A percentile compares a stretch with the other conserved stretches of the same genome.
Evolutionary conservation across 53 echinoderm and acorn worm species (phyloP).

Genomic region (Apostichopus leukothele): DNA sequence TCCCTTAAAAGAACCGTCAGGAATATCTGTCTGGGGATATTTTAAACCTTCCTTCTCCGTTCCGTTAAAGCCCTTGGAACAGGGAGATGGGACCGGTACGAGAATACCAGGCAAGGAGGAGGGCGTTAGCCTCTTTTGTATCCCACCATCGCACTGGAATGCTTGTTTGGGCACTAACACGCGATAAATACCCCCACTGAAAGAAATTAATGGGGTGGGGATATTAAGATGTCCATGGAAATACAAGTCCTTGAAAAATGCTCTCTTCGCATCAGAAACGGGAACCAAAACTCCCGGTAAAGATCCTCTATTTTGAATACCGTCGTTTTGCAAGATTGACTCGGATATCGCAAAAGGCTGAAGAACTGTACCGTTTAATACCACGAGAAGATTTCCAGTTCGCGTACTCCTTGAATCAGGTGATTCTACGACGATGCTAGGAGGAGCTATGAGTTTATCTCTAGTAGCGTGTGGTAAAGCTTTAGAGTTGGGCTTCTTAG

Average conservation of each 20-base stretch:
- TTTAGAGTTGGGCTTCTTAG: too few relatives aligned
- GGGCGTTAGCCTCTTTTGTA: neutral
- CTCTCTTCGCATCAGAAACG: neutral
- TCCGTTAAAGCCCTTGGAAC: too few relatives aligned
- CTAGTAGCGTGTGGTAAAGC: too few relatives aligned
- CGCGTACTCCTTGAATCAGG: neutral
- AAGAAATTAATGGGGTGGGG: neutral
- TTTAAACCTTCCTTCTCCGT: too few relatives aligned
- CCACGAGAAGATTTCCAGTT: neutral
- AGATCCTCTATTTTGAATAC: neutral
- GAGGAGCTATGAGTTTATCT: neutral
- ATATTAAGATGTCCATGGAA: constrained; percentile 13
- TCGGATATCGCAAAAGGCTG: constrained; percentile 1
- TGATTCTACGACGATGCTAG: constrained; percentile 20
- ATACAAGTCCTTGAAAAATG: neutral
- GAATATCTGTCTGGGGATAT: too few relatives aligned
- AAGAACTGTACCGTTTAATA: constrained; percentile 26
- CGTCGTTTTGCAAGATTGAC: neutral
- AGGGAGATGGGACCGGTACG: neutral
- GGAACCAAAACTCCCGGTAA: constrained; percentile 34
- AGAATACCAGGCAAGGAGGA: constrained; percentile 1
- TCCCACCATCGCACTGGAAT: neutral
- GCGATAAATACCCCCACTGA: constrained; percentile 15
- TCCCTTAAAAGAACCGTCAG: too few relatives aligned
- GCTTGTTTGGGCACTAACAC: constrained; percentile 2